phyloP scores from a whole-genome alignment of 2,797 vertebrate species.

The Kryptopterus vitreolus region DNA sequence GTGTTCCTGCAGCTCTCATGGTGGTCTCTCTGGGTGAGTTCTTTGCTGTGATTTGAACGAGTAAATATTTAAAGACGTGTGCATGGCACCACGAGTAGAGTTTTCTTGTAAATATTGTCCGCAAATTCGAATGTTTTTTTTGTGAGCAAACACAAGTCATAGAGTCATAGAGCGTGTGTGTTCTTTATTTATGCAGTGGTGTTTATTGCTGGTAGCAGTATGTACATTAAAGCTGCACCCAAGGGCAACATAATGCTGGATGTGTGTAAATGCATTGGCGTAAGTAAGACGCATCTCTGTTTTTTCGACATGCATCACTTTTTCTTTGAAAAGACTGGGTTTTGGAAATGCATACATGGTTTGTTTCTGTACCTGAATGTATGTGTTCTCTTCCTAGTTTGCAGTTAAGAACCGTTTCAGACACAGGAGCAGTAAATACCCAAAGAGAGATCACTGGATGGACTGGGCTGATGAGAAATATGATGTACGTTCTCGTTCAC shows the following conservation, averaged over 20 bases:
- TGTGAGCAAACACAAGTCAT: background rate
- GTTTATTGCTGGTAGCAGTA: slow-evolving; percentile 83
- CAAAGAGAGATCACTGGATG: slow-evolving; percentile 90
- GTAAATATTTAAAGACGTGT: too few species aligned
- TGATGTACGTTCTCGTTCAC: slow-evolving; percentile 70
- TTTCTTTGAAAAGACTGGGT: background rate
- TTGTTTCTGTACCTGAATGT: background rate
- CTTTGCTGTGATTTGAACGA: background rate
- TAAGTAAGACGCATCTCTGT: slow-evolving; percentile 65
- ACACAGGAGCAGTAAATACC: slow-evolving; percentile 77
- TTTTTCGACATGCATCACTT: background rate
- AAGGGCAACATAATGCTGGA: slow-evolving; percentile 88
- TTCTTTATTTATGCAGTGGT: slow-evolving; percentile 76
- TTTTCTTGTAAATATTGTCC: background rate
- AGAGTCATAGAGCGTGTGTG: background rate
- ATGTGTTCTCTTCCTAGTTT: slow-evolving; percentile 73
- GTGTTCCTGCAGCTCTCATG: slow-evolving; percentile 91
- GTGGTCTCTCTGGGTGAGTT: slow-evolving; percentile 82
- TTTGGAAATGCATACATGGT: background rate
- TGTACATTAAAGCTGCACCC: slow-evolving; percentile 90
- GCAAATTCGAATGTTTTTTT: background rate
- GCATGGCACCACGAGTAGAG: too few species aligned
- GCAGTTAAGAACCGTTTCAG: slow-evolving; percentile 85
- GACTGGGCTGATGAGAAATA: slow-evolving; percentile 95
- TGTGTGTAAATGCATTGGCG: slow-evolving; percentile 85